Evolutionary conservation across 1,140 invertebrate species (phyloP).

Genomic region (Euura saliciscinereae): DNA sequence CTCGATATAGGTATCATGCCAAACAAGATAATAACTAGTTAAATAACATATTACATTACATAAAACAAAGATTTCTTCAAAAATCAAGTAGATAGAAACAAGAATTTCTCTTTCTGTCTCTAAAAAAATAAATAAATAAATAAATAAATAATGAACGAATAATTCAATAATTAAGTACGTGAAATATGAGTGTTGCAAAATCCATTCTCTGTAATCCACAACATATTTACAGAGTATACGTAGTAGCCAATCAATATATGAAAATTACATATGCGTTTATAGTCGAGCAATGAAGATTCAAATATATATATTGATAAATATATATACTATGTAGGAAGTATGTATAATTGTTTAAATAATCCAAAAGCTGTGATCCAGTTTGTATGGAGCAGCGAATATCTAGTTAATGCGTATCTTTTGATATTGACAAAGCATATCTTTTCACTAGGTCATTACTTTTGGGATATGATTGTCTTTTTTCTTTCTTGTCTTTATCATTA

Average conservation of each 20-base stretch:
- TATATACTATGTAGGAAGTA: neutral
- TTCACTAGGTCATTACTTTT: slow-evolving; percentile 2
- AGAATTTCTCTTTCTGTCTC: neutral
- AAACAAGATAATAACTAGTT: slow-evolving; percentile 13
- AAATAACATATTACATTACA: slow-evolving; percentile 12
- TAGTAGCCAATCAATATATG: slow-evolving; percentile 3
- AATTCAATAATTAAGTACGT: neutral
- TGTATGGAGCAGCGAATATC: neutral
- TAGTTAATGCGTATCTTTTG: neutral
- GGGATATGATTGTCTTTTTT: neutral
- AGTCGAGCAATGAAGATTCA: slow-evolving; percentile 2
- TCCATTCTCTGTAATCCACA: neutral
- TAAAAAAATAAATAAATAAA: neutral
- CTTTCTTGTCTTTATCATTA: no score
- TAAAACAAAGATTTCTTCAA: neutral
- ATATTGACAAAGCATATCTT: neutral
- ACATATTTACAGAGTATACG: neutral
- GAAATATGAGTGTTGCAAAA: slow-evolving; percentile 7
- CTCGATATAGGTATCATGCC: slow-evolving; percentile 16
- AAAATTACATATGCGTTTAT: neutral
- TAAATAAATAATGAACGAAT: neutral
- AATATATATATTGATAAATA: no score
- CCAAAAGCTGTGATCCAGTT: slow-evolving; percentile 1
- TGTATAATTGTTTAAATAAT: neutral
- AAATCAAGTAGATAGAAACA: neutral